Percentiles rank a stretch among this genome's conserved stretches.
These are phyloP conservation scores for Orchesella cincta DNA, from an alignment of 1,140 invertebrate species.

Conservation along the genomic window DNA sequence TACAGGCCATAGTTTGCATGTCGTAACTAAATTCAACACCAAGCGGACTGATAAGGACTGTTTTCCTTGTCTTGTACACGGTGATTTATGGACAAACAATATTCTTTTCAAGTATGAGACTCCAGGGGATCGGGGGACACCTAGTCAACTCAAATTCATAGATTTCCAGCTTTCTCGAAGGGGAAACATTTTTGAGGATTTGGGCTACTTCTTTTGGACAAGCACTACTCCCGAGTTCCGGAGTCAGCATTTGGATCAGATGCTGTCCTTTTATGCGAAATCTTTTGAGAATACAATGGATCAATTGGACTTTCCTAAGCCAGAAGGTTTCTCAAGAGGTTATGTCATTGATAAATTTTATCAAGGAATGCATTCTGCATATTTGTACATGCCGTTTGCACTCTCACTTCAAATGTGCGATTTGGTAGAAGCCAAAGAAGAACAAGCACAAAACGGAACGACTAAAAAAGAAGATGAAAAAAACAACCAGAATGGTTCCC, in stretches of 20 bases:
- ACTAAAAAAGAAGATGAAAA: background rate
- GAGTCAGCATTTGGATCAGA: constrained; percentile 25
- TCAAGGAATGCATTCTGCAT: background rate
- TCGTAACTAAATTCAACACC: background rate
- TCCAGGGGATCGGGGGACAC: constrained; percentile 44
- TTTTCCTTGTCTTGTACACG: constrained; percentile 62
- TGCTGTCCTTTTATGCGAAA: constrained; percentile 38
- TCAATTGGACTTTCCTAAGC: background rate
- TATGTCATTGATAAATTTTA: constrained; percentile 38
- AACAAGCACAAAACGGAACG: background rate
- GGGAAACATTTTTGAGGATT: constrained; percentile 49
- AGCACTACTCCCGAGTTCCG: constrained; percentile 44
- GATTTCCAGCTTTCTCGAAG: constrained; percentile 65
- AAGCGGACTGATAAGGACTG: constrained; percentile 16
- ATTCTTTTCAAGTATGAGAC: constrained; percentile 65
- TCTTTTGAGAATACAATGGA: constrained; percentile 26
- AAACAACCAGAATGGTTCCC: background rate
- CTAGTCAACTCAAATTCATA: constrained; percentile 62
- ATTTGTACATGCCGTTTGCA: constrained; percentile 33
- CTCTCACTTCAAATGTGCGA: constrained; percentile 40
- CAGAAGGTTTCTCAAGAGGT: constrained; percentile 33
- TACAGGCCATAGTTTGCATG: background rate
- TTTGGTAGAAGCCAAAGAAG: background rate
- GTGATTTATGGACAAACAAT: constrained; percentile 69
- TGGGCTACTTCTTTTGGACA: constrained; percentile 44